phyloP scores from a whole-genome alignment of 2,888 invertebrate species.

The Epinotia nisella region DNA sequence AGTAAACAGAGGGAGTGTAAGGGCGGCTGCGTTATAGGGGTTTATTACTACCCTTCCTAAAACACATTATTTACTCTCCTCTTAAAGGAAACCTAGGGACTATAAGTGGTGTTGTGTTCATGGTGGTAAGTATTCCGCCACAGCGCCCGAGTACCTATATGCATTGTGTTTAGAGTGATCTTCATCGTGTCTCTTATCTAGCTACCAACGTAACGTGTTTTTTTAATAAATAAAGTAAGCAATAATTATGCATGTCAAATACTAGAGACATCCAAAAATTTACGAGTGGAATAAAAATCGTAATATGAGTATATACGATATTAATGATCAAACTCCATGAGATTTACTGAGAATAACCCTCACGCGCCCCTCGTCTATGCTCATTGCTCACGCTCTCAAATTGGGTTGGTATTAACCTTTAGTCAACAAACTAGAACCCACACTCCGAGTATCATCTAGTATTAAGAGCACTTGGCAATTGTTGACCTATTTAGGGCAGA shows the following conservation, averaged over 20 bases:
- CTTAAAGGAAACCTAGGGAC: not conserved
- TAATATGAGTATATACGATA: no score
- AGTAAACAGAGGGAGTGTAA: slow-evolving; percentile 48
- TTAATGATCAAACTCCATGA: not conserved
- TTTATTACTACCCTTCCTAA: not conserved
- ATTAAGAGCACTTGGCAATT: not conserved
- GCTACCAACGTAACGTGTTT: no score
- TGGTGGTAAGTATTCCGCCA: not conserved
- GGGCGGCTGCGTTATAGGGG: not conserved
- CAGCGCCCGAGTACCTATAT: not conserved
- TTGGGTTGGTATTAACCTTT: not conserved
- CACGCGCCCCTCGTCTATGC: not conserved
- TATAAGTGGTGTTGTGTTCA: not conserved
- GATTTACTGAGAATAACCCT: not conserved
- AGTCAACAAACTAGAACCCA: slow-evolving; percentile 2
- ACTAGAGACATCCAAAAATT: not conserved
- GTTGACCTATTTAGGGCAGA: not conserved
- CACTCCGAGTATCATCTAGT: not conserved
- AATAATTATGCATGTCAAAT: no score
- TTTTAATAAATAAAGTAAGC: no score
- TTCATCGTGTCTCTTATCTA: no score
- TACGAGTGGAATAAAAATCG: not conserved
- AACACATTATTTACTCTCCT: not conserved
- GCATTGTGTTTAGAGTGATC: not conserved
- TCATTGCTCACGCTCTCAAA: not conserved